Evolutionary conservation across 1,140 invertebrate genomes (phyloP).

Genomic region (Ceratitis capitata): DNA sequence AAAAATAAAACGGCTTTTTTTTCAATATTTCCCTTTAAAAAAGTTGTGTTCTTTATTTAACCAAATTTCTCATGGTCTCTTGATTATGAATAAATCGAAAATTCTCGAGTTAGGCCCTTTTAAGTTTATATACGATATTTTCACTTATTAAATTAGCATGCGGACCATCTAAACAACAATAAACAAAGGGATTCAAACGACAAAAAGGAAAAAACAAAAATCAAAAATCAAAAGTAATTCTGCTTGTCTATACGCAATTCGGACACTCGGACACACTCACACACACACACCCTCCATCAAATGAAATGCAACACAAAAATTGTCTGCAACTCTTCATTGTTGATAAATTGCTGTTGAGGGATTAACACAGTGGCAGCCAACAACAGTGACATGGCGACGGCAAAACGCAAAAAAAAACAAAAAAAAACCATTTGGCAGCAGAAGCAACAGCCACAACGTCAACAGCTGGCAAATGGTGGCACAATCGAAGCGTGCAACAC

Average conservation of each 20-base stretch:
- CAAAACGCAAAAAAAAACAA: background rate
- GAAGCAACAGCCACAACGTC: background rate
- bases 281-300: background rate
- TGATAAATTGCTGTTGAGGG: conserved; percentile 37
- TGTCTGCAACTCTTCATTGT: conserved; percentile 38
- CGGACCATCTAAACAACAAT: background rate
- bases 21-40: too few relatives aligned
- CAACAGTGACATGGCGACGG: background rate
- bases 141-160: background rate
- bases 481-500: background rate
- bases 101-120: too few relatives aligned
- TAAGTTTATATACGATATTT: too few relatives aligned
- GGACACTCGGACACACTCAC: background rate
- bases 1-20: too few relatives aligned
- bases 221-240: background rate
- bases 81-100: too few relatives aligned
- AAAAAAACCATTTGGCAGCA: background rate
- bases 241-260: background rate
- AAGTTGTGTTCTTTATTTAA: too few relatives aligned
- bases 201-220: background rate
- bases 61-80: too few relatives aligned
- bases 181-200: background rate
- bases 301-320: conserved; percentile 19
- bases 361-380: conserved; percentile 25
- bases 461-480: conserved; percentile 10